Percentiles rank a stretch among this genome's conserved stretches.
Evolutionary conservation across 2,113 vertebrate species (phyloP).

Genomic region (Passerina amoena): DNA sequence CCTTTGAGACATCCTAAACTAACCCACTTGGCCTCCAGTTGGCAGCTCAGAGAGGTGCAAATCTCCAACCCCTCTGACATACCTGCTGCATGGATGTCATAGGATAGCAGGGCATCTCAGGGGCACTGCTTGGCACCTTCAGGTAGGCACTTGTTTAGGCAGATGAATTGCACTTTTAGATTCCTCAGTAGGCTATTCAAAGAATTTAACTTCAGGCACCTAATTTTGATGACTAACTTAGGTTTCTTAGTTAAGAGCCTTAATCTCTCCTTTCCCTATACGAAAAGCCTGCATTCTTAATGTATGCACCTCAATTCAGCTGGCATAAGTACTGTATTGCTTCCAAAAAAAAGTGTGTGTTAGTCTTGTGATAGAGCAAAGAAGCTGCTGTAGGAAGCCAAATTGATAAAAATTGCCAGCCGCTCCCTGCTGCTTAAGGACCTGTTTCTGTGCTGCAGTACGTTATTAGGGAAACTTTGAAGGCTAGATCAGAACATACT

Average conservation of each 20-base stretch:
- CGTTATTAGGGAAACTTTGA: not conserved
- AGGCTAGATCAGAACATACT: not conserved
- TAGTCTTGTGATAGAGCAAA: not conserved
- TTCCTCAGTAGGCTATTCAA: not conserved
- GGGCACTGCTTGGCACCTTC: not conserved
- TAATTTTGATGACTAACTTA: not conserved
- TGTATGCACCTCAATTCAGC: not conserved
- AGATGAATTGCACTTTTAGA: not conserved
- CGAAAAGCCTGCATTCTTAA: not conserved
- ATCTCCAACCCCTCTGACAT: not conserved
- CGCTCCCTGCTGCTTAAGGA: not conserved
- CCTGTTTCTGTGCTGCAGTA: not conserved
- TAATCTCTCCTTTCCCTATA: not conserved
- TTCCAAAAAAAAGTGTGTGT: not conserved
- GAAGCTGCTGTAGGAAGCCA: not conserved
- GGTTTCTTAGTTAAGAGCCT: not conserved
- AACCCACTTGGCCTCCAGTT: not conserved
- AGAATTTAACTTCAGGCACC: not conserved
- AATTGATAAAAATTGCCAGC: not conserved
- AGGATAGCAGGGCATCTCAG: not conserved
- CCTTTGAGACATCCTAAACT: not conserved
- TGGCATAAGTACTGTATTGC: not conserved
- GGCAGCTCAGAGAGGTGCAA: not conserved
- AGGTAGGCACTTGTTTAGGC: not conserved
- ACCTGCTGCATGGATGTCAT: fast-evolving